Conservation (phyloP, 2,797 vertebrate species). For the Gambelia wislizenii region DNA sequence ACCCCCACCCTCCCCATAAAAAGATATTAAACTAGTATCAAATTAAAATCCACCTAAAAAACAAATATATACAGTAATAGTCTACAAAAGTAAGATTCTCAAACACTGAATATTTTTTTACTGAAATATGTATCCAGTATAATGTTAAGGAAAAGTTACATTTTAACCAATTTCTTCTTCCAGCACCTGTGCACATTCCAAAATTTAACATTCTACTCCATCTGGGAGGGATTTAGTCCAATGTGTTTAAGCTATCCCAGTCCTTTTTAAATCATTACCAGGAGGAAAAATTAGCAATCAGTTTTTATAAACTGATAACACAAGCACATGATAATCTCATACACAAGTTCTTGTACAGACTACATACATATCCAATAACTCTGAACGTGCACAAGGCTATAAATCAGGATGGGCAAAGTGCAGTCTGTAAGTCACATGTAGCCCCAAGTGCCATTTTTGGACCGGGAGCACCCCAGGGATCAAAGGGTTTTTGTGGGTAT, state of each 20-base stretch:
- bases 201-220: too few relatives aligned
- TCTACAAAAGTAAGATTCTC: too few relatives aligned
- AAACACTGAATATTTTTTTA: neutral
- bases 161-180: neutral
- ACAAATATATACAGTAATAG: neutral
- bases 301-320: neutral
- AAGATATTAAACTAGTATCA: too few relatives aligned
- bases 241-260: neutral
- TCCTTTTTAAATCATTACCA: too few relatives aligned
- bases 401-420: neutral
- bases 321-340: neutral
- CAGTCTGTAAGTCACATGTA: too few relatives aligned
- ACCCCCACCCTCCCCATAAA: too few relatives aligned
- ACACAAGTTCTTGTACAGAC: neutral
- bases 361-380: fast-evolving
- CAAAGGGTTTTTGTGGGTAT: too few relatives aligned
- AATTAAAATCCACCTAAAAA: neutral
- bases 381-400: neutral
- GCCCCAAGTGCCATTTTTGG: too few relatives aligned
- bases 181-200: too few relatives aligned
- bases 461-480: too few relatives aligned
- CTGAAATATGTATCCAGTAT: neutral
- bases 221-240: too few relatives aligned
- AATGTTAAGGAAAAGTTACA: neutral
- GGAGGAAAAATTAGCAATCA: neutral